Conservation (phyloP, 2,113 vertebrate species). For the Elephas maximus region DNA sequence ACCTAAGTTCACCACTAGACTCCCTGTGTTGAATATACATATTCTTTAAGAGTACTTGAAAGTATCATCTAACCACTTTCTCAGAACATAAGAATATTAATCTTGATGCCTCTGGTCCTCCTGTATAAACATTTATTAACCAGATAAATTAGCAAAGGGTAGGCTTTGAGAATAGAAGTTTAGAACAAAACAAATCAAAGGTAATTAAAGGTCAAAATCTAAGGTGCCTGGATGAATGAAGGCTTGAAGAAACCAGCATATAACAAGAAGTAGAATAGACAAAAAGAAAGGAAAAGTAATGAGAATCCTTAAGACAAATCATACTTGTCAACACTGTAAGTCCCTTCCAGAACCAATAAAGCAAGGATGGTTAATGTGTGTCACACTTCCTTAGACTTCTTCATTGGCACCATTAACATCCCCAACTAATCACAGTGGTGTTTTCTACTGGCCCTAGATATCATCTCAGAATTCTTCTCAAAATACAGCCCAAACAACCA, state of each 20-base stretch:
- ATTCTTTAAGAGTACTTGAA: neutral
- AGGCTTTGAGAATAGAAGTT: neutral
- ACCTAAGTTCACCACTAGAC: neutral
- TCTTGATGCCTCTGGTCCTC: neutral
- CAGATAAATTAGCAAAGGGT: neutral
- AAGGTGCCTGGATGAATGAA: neutral
- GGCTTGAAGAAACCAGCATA: neutral
- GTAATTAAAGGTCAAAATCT: slow-evolving; percentile 11
- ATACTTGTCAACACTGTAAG: neutral
- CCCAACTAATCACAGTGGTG: neutral
- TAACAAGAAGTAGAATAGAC: neutral
- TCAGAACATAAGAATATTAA: neutral
- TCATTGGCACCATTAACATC: neutral
- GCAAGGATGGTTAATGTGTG: neutral
- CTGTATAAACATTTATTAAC: neutral
- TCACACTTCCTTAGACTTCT: neutral
- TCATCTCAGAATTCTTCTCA: neutral
- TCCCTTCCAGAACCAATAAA: neutral
- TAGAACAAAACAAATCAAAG: neutral
- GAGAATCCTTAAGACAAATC: neutral
- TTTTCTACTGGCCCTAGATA: neutral
- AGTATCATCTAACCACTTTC: neutral
- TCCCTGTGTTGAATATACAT: neutral
- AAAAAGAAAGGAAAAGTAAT: neutral
- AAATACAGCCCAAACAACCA: neutral